phyloP scores from a whole-genome alignment of 2,888 invertebrate species.

The Marronus borbonicus region DNA sequence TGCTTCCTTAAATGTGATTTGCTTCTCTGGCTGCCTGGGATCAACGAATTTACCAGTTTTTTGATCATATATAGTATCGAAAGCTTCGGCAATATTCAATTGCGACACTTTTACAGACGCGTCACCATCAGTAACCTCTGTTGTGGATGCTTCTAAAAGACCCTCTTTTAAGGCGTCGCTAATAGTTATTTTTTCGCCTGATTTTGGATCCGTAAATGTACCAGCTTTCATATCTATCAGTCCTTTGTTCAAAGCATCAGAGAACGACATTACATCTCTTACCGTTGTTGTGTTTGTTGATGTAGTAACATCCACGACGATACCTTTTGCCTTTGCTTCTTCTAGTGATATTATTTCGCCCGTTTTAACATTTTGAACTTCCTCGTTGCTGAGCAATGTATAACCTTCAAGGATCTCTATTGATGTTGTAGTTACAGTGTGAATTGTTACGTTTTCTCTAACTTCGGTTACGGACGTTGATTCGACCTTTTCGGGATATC shows the following conservation, averaged over 20 bases:
- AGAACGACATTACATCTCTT: constrained; percentile 76
- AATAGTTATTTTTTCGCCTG: constrained; percentile 78
- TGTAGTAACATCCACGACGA: constrained; percentile 81
- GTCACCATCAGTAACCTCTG: neutral
- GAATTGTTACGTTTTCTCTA: constrained; percentile 83
- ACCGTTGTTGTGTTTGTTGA: constrained; percentile 71
- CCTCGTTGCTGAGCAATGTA: constrained; percentile 78
- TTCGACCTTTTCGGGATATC: constrained; percentile 71
- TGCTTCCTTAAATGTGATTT: constrained; percentile 82
- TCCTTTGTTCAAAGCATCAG: constrained; percentile 77
- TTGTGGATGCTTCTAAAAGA: constrained; percentile 73
- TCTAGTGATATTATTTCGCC: constrained; percentile 83
- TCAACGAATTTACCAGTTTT: constrained; percentile 79
- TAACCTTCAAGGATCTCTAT: constrained; percentile 83
- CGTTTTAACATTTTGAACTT: constrained; percentile 81
- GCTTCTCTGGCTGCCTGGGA: constrained; percentile 76
- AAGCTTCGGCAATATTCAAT: constrained; percentile 79
- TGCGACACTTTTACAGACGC: constrained; percentile 68
- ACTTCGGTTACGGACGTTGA: constrained; percentile 78
- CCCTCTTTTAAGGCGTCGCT: constrained; percentile 79
- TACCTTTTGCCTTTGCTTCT: constrained; percentile 82
- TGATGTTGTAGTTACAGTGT: constrained; percentile 85
- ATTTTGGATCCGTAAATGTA: constrained; percentile 80
- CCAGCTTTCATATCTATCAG: constrained; percentile 79
- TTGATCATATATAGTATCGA: constrained; percentile 78